Conservation (phyloP, 2,113 vertebrate genomes). For the Alexandromys fortis region DNA sequence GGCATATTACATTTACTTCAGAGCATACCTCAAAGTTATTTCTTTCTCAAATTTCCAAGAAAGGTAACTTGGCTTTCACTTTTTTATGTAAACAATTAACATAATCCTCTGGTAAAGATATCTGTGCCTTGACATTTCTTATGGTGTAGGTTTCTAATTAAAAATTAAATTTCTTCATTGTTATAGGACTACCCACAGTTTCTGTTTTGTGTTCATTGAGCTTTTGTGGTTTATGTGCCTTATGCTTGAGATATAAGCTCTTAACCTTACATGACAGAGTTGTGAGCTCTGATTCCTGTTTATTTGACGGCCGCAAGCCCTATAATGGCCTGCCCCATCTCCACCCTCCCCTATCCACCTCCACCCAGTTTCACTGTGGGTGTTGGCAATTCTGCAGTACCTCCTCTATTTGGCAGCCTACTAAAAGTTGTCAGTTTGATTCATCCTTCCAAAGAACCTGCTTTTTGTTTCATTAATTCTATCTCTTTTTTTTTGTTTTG, state of each 20-base stretch:
- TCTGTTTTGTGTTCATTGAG: not conserved
- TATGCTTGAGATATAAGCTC: not conserved
- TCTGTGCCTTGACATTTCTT: not conserved
- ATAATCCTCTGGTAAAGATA: slow-evolving; percentile 34
- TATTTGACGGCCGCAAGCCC: not conserved
- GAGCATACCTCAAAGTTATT: not conserved
- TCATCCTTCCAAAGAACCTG: not conserved
- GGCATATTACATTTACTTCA: not conserved
- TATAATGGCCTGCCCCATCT: not conserved
- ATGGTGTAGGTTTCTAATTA: not conserved
- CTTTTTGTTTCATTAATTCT: slow-evolving; percentile 7
- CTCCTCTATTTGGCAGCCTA: not conserved
- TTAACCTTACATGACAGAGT: not conserved
- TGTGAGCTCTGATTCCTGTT: not conserved
- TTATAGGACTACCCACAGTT: slow-evolving; percentile 1
- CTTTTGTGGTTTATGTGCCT: not conserved
- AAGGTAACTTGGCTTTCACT: not conserved
- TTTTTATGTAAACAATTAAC: not conserved
- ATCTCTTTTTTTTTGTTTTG: not conserved
- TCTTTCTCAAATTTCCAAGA: not conserved
- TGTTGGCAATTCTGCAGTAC: not conserved
- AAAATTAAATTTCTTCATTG: not conserved
- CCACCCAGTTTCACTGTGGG: not conserved
- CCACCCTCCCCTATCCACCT: not conserved
- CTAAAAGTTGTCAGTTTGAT: not conserved